phyloP scores from a whole-genome alignment of 2,797 vertebrate species.

The Acanthiza pusilla region DNA sequence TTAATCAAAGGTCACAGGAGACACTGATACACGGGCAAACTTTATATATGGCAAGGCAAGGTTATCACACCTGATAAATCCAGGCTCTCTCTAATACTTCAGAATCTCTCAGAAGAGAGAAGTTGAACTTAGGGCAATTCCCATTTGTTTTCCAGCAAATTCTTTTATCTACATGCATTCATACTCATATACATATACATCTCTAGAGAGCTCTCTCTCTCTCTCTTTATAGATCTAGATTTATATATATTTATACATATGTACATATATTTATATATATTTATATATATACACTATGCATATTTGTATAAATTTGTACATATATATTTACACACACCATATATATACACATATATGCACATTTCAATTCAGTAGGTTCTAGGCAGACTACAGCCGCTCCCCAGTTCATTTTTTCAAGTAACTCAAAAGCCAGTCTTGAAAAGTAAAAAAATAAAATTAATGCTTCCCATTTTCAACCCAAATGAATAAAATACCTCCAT shows the following conservation, averaged over 20 bases:
- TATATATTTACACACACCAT: background rate
- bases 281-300: background rate
- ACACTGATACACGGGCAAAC: background rate
- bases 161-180: background rate
- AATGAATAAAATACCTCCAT: background rate
- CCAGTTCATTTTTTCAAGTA: background rate
- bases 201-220: background rate
- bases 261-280: background rate
- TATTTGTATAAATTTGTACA: background rate
- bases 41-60: background rate
- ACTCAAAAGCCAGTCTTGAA: background rate
- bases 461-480: background rate
- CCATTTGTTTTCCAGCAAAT: background rate
- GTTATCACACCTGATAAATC: background rate
- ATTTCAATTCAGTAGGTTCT: background rate
- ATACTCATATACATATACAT: background rate
- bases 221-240: background rate
- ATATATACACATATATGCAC: background rate
- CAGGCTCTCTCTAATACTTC: background rate
- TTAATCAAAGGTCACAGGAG: slow-evolving; percentile 31
- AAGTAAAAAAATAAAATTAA: background rate
- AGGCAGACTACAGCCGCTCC: background rate
- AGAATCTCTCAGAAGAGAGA: background rate
- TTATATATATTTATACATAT: background rate
- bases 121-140: background rate